These are phyloP conservation scores for Orientallactaga sibirica DNA, from an alignment of 2,797 vertebrate genomes.

Conservation along the genomic window DNA sequence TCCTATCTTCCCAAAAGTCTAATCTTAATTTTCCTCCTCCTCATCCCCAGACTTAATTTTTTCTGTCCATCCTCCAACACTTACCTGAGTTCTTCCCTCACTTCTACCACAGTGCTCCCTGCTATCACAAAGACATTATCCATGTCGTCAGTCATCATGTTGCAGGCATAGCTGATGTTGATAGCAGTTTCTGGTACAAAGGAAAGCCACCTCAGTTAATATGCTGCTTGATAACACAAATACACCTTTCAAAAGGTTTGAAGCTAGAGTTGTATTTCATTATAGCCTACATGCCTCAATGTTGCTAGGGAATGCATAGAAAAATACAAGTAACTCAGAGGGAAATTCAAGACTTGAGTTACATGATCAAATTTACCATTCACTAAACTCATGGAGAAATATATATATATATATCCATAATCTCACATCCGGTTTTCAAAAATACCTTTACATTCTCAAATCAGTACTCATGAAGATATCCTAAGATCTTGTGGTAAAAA, in stretches of 20 bases:
- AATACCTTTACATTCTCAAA: not conserved
- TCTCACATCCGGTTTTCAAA: not conserved
- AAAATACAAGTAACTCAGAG: not conserved
- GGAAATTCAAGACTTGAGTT: not conserved
- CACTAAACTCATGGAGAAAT: not conserved
- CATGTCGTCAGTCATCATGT: constrained; percentile 93
- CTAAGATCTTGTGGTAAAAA: not conserved
- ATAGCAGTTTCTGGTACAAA: constrained; percentile 91
- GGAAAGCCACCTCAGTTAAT: constrained; percentile 60
- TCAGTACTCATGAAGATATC: not conserved
- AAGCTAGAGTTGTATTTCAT: constrained; percentile 8
- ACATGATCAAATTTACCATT: not conserved
- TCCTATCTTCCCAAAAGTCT: not conserved
- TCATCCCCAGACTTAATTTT: not conserved
- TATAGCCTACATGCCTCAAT: not conserved
- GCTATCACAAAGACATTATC: constrained; percentile 91
- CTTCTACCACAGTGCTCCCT: constrained; percentile 88
- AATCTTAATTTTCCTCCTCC: not conserved
- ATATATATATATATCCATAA: not conserved
- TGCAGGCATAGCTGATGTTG: constrained; percentile 93
- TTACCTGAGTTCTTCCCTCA: constrained; percentile 91
- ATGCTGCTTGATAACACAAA: not conserved
- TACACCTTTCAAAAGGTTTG: constrained; percentile 1
- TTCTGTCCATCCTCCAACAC: not conserved
- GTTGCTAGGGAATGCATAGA: not conserved